Base-by-base conservation (phyloP, 2,888 invertebrate species). In the Tridacna crocea region DNA sequence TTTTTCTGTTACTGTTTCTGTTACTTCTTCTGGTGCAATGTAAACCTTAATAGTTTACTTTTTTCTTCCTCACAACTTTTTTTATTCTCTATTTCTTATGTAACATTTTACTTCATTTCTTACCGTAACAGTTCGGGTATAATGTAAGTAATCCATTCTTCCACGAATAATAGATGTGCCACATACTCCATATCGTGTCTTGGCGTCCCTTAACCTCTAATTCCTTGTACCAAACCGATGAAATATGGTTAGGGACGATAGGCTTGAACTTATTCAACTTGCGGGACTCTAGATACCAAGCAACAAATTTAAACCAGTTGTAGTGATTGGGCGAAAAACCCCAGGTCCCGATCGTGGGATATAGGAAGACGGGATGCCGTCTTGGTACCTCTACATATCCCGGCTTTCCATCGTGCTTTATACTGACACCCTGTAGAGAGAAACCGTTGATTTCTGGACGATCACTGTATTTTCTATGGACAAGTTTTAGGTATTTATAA, bases 271-370 rank as follows among this genome's bases (percentile, higher is more conserved):
- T 51, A 8, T 70, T 70, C 36, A 60, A 22, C n/a, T 17, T 1
- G 0, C 51, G 22, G 3, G 72, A 19, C 15, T 24, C n/a, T 12
- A 61, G 58, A 27, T 65, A 70, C 77, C 79, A 83, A 3, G 36
- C 12, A n/a, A 48, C 27, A 55, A 83, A 83, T 24, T 55, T 63
- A 1, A 77, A 10, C 83, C 83, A 83, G 63, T 77, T 80, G 15
- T 47, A 58, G 11, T 19, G 60, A 19, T 77, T 83, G 36, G 83
- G 83, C 4, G 83, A 83, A 65, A 80, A 83, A 8, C 83, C 83
- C 22, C 73, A 80, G 12, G 83, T 80, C 0, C 83, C 83, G 2
- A 80, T 15, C 15, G 75, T 77, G 10, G 80, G 80, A 58, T 83
- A 83, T 4, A 83, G 66, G 60, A 75, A 83, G 8, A 83, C 79